Percentiles rank a stretch among this genome's conserved stretches.
phyloP scores from a whole-genome alignment of 2,888 invertebrate species.

The Cremastinae sp. region DNA sequence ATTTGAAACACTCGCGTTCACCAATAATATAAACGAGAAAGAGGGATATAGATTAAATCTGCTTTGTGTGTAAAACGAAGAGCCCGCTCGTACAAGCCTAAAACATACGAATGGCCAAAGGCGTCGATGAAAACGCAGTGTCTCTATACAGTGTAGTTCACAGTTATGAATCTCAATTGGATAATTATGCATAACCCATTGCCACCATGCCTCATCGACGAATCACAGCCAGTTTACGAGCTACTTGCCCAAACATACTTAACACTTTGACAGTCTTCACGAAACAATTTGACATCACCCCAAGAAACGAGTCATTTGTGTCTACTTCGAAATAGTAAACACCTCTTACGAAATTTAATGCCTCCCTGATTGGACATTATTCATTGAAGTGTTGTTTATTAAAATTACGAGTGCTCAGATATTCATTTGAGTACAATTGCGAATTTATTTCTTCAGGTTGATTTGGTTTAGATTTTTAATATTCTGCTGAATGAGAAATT shows the following conservation, averaged over 20 bases:
- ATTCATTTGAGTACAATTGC: no score
- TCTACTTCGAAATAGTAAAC: neutral
- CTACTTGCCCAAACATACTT: constrained; percentile 69
- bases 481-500: no score
- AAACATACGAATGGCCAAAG: constrained; percentile 75
- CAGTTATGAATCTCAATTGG: constrained; percentile 79
- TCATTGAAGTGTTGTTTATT: no score
- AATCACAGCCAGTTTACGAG: constrained; percentile 69
- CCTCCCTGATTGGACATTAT: no score
- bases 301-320: constrained; percentile 20
- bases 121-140: constrained; percentile 68
- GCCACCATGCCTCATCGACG: constrained; percentile 71
- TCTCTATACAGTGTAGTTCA: constrained; percentile 68
- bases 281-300: constrained; percentile 33
- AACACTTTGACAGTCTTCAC: constrained; percentile 64
- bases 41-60: constrained; percentile 19
- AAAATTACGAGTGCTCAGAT: no score
- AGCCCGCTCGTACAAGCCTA: constrained; percentile 68
- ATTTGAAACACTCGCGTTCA: constrained; percentile 55
- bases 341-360: no score
- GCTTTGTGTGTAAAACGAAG: constrained; percentile 39
- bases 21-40: constrained; percentile 38
- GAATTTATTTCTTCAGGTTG: no score
- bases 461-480: no score
- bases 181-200: constrained; percentile 78